A percentile compares a stretch with the other conserved stretches of the same genome.
Evolutionary conservation across 1,140 invertebrate species (phyloP).

Genomic region (Drosophila miranda): DNA sequence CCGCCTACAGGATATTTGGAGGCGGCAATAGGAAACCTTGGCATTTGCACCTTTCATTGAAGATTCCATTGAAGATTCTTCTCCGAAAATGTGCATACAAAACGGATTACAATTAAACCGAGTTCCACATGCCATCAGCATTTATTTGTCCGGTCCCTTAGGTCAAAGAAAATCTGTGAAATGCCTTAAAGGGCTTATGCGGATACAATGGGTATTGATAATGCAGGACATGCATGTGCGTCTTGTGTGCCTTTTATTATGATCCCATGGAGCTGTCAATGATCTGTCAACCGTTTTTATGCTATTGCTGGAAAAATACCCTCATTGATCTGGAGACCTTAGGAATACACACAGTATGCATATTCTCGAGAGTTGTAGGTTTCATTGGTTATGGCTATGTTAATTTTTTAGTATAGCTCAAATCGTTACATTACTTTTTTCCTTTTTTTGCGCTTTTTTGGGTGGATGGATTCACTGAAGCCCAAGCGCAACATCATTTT

Average conservation of each 20-base stretch:
- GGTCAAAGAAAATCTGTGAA: slow-evolving; percentile 34
- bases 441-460: too few species aligned
- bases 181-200: slow-evolving; percentile 44
- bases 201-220: slow-evolving; percentile 15
- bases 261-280: slow-evolving; percentile 8
- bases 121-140: slow-evolving; percentile 11
- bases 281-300: neutral
- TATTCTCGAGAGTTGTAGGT: too few species aligned
- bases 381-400: too few species aligned
- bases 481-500: too few species aligned
- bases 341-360: too few species aligned
- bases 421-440: too few species aligned
- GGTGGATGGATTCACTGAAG: too few species aligned
- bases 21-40: neutral
- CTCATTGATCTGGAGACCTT: neutral
- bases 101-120: slow-evolving; percentile 50
- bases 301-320: slow-evolving; percentile 1
- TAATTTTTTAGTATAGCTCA: too few species aligned
- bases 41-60: neutral
- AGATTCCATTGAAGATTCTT: slow-evolving; percentile 9
- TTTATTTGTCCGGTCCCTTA: neutral
- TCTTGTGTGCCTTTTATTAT: slow-evolving; percentile 17
- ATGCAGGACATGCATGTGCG: neutral
- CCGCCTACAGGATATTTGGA: neutral
- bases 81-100: slow-evolving; percentile 48